A percentile compares a stretch with the other conserved stretches of the same genome.
These are phyloP conservation scores for Halisarca cf. caerulea DNA, from an alignment of 37 sponge, comb jelly and placozoan species.

Conservation along the genomic window DNA sequence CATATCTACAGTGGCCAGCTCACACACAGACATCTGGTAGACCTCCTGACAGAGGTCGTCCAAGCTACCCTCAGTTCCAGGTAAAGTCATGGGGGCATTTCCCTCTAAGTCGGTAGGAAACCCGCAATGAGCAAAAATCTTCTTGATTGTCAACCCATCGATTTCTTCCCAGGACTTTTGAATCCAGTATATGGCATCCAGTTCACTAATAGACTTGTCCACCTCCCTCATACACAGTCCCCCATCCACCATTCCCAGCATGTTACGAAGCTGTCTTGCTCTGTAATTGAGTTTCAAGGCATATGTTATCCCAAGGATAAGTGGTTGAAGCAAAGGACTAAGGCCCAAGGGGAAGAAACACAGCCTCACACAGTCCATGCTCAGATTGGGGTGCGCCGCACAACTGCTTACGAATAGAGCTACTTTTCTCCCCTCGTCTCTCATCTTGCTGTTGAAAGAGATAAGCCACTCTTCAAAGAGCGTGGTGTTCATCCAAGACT, in stretches of 20 bases:
- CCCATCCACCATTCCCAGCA: not conserved
- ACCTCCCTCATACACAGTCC: no score
- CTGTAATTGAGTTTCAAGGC: conserved; percentile 6
- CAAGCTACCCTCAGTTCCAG: no score
- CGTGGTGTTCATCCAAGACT: conserved; percentile 21
- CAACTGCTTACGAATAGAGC: not conserved
- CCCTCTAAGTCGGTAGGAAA: no score
- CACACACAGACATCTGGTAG: no score
- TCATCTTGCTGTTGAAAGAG: not conserved
- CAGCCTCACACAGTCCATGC: not conserved
- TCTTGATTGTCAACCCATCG: no score
- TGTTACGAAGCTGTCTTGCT: not conserved
- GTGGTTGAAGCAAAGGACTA: not conserved
- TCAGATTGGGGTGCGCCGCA: conserved; percentile 10
- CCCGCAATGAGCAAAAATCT: no score
- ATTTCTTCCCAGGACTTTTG: no score
- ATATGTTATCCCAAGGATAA: not conserved
- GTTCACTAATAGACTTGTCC: no score
- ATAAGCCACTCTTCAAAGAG: conserved; percentile 20
- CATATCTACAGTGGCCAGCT: no score
- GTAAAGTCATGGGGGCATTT: no score
- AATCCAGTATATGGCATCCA: no score
- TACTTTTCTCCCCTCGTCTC: not conserved
- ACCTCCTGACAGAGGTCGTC: no score
- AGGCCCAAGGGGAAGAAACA: not conserved